Evolutionary conservation across 2,113 vertebrate genomes (phyloP), one percentile per base, ranked within the genome.

Genomic region (Pachycephala philippinensis): DNA sequence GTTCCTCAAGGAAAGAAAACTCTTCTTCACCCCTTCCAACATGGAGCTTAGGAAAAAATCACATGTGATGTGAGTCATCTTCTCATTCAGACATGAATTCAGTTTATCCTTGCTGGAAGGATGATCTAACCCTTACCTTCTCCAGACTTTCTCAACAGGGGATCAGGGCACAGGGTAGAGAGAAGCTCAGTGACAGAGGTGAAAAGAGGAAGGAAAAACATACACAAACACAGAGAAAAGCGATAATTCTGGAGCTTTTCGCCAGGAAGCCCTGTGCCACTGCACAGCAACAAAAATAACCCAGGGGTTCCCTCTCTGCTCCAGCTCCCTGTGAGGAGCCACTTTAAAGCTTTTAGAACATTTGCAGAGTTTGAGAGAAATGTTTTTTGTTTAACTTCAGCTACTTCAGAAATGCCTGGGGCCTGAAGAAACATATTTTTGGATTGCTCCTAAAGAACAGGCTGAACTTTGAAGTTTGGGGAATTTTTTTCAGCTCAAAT

Each of bases 381-480:
- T 89, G 95, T 8, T 91, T 97, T 97, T 94, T 95, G 93, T 97
- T 97, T 97, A 97, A 94, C 89, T 97, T 95, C 72, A 96, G 92
- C 96, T 96, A 93, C 95, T 96, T 97, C 94, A 97, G 84, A 97
- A 97, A 96, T 96, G 97, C 97, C 97, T 95, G 90, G 54, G 96
- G 97, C 96, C 90, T 92, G 84, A 95, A 97, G 96, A 97, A 97
- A 97, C 93, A 95, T 86, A 94, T 97, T 97, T 97, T 97, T 97
- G 97, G 96, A 97, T 95, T 94, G 95, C 95, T 95, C 81, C 96
- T 95, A 97, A 97, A 97, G 95, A 97, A 96, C 89, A 77, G 30
- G 40, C 92, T 91, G 52, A 90, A 95, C 97, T 97, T 97, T 97
- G 97, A 97, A 97, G 95, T 97, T 93, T 84, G 80, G 88, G 83